Evolutionary conservation across 2,797 vertebrate species (phyloP).

Genomic region (Tenualosa thibaudeaui): DNA sequence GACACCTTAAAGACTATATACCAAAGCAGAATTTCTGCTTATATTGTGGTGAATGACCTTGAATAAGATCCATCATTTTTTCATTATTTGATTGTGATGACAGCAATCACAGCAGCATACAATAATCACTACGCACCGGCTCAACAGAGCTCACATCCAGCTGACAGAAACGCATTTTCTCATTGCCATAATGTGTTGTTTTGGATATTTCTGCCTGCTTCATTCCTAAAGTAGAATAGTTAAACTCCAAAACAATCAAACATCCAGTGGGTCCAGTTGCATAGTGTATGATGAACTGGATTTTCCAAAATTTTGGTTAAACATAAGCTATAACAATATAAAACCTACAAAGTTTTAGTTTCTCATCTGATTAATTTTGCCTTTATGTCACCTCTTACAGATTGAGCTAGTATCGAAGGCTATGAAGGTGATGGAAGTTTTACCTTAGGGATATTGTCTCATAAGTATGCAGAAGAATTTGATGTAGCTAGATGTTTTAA

Average conservation of each 20-base stretch:
- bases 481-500: neutral
- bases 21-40: neutral
- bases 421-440: neutral
- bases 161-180: neutral
- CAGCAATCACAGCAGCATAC: conserved; percentile 30
- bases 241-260: neutral
- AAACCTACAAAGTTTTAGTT: neutral
- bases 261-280: neutral
- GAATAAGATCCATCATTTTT: conserved; percentile 46
- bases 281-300: neutral
- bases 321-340: neutral
- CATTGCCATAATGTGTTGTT: neutral
- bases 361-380: neutral
- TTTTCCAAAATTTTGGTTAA: neutral
- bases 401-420: neutral
- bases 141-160: neutral
- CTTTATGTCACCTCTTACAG: neutral
- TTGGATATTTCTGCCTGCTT: neutral
- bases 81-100: conserved; percentile 35
- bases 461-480: neutral
- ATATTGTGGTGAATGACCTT: conserved; percentile 61
- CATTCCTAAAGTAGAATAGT: neutral
- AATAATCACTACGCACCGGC: neutral
- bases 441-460: neutral
- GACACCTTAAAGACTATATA: neutral